phyloP scores from a whole-genome alignment of 2,888 invertebrate species.

The Iselma pallidipennis region DNA sequence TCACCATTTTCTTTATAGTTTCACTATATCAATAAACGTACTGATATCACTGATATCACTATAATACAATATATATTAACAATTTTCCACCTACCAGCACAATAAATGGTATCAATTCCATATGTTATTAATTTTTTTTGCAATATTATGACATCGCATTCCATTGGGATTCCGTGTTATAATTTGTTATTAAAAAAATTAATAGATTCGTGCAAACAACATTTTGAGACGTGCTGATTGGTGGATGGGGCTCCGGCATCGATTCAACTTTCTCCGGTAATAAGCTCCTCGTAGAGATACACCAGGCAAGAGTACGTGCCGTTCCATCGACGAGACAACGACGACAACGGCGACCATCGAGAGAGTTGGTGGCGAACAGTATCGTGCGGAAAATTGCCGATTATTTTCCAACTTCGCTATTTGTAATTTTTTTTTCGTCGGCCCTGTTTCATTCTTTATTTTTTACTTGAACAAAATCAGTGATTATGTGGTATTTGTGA shows the following conservation, averaged over 20 bases:
- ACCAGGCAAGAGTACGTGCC: constrained; percentile 23
- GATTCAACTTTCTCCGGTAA: constrained; percentile 33
- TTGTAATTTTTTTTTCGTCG: too few species aligned
- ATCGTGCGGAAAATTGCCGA: not conserved
- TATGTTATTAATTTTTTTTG: too few species aligned
- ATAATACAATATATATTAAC: too few species aligned
- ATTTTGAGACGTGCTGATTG: constrained; percentile 28
- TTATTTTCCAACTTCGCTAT: too few species aligned
- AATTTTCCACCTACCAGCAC: too few species aligned
- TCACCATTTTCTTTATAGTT: not conserved
- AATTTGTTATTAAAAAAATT: too few species aligned
- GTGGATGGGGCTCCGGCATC: constrained; percentile 25
- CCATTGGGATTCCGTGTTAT: too few species aligned
- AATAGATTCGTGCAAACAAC: constrained; percentile 17
- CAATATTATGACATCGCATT: too few species aligned
- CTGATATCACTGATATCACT: too few species aligned
- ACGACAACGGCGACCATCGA: not conserved
- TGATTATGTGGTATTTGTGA: not conserved
- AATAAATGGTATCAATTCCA: too few species aligned
- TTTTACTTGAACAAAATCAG: not conserved
- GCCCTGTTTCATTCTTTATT: too few species aligned
- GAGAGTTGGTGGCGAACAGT: not conserved
- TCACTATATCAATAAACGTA: too few species aligned
- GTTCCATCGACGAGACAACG: constrained; percentile 19
- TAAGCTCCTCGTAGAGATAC: constrained; percentile 25